A percentile compares a stretch with the other conserved stretches of the same genome.
Conservation (phyloP, 92 coral and sea anemone genomes). For the Anthopleura xanthogrammica region DNA sequence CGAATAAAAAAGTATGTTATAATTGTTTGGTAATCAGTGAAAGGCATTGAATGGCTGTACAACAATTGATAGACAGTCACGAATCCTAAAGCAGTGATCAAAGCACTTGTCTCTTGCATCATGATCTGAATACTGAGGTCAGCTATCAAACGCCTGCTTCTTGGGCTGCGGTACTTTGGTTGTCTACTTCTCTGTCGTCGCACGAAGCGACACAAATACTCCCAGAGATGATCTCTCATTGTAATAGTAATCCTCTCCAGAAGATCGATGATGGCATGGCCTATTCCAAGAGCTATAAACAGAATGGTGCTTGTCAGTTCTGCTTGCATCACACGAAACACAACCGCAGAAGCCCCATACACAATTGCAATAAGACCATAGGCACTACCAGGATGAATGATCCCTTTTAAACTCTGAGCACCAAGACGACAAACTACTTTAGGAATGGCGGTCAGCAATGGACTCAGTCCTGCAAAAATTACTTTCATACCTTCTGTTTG, state of each 20-base stretch:
- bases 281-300: conserved; percentile 56
- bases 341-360: conserved; percentile 40
- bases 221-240: conserved; percentile 59
- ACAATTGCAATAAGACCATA: conserved; percentile 33
- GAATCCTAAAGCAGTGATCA: conserved; percentile 55
- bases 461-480: conserved; percentile 30
- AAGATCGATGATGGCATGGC: conserved; percentile 50
- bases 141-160: conserved; percentile 62
- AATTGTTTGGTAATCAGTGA: conserved; percentile 6
- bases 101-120: conserved; percentile 48
- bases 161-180: conserved; percentile 45
- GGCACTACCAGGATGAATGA: conserved; percentile 46
- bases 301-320: conserved; percentile 48
- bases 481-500: conserved; percentile 21
- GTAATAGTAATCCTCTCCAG: conserved; percentile 47
- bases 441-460: conserved; percentile 45
- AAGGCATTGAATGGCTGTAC: conserved; percentile 34
- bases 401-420: conserved; percentile 32
- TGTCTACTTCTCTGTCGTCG: conserved; percentile 11
- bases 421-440: conserved; percentile 46
- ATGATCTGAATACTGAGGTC: conserved; percentile 57
- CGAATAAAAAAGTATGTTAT: conserved; percentile 35
- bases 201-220: conserved; percentile 33
- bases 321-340: conserved; percentile 78
- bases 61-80: conserved; percentile 30